Percentiles rank a stretch among this genome's conserved stretches.
Evolutionary conservation across 2,113 vertebrate genomes (phyloP).

Genomic region (Clarias gariepinus): DNA sequence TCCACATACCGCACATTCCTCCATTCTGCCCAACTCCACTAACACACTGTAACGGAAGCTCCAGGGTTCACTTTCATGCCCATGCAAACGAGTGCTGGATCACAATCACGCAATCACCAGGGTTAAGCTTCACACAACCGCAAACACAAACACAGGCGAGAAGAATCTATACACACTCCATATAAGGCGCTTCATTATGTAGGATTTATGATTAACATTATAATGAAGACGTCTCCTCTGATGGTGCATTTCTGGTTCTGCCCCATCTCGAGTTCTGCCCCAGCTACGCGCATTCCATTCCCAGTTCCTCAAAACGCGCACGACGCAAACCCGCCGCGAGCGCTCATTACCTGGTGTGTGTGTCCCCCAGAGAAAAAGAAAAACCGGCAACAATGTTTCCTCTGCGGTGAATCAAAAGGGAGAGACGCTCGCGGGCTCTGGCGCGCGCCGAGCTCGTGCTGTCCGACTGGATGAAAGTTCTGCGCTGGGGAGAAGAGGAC

Average conservation of each 20-base stretch:
- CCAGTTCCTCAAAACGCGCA: constrained; percentile 17
- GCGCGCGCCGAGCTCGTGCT: background rate
- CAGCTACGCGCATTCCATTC: background rate
- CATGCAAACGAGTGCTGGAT: background rate
- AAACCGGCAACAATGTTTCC: background rate
- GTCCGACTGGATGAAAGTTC: constrained; percentile 24
- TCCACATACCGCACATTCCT: background rate
- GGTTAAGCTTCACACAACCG: background rate
- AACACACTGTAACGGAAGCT: background rate
- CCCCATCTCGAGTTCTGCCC: background rate
- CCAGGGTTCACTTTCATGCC: background rate
- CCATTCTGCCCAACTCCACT: background rate
- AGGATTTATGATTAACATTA: too few species aligned
- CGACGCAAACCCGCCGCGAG: background rate
- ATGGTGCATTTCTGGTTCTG: background rate
- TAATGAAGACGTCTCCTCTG: background rate
- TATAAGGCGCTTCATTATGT: background rate
- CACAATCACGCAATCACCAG: background rate
- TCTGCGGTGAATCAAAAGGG: too few species aligned
- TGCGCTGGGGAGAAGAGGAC: constrained; percentile 19
- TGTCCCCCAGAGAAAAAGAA: background rate
- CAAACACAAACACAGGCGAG: background rate
- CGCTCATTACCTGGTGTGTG: background rate
- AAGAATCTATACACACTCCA: background rate
- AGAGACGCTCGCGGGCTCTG: background rate